These are phyloP conservation scores for Climacteris rufus DNA, from an alignment of 2,113 vertebrate species.

Conservation along the genomic window DNA sequence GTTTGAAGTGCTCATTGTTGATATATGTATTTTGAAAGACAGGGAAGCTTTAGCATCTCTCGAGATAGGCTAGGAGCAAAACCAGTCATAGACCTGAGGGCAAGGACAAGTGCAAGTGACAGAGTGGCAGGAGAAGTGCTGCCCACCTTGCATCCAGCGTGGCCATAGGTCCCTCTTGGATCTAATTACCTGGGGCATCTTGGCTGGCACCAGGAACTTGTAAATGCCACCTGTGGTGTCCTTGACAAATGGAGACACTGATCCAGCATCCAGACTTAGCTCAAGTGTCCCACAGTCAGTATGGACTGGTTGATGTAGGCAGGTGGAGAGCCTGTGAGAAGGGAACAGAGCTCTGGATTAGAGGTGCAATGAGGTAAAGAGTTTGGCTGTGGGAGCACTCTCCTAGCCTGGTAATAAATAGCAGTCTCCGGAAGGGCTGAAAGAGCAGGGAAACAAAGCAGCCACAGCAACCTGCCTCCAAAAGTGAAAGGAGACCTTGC, in stretches of 20 bases:
- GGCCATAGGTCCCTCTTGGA: not conserved
- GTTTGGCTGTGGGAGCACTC: not conserved
- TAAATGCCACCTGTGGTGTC: not conserved
- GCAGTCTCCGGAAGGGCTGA: not conserved
- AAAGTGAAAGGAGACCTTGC: not conserved
- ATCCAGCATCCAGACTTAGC: not conserved
- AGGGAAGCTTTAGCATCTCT: not conserved
- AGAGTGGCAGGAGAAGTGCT: not conserved
- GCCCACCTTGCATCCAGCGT: not conserved
- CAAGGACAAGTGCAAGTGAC: not conserved
- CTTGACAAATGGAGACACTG: not conserved
- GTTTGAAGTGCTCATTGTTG: not conserved
- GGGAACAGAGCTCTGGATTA: not conserved
- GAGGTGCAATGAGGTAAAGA: not conserved
- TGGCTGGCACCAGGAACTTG: not conserved
- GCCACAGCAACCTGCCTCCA: not conserved
- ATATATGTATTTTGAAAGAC: not conserved
- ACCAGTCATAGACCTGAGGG: not conserved
- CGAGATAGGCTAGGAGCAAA: not conserved
- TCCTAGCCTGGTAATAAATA: not conserved
- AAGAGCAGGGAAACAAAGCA: not conserved
- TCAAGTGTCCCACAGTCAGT: accelerated
- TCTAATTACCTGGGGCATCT: not conserved
- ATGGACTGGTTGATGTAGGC: not conserved
- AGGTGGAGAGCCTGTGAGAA: not conserved